Evolutionary conservation across 1,140 invertebrate species (phyloP).

Genomic region (Vollenhovia emeryi): DNA sequence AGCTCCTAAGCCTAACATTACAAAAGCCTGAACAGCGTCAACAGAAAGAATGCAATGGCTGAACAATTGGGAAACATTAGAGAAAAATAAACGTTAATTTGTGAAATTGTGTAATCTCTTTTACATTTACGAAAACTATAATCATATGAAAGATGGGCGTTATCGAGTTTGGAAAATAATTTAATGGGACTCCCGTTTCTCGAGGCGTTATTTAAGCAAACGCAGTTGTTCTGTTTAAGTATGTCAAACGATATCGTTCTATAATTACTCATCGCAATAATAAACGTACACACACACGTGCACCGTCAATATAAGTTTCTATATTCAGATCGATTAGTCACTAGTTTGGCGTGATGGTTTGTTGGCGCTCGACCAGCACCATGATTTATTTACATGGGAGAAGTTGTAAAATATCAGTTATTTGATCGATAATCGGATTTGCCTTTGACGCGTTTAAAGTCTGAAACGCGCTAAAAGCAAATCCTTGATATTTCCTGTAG

Average conservation of each 20-base stretch:
- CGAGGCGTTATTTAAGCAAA: not conserved
- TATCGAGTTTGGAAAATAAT: not conserved
- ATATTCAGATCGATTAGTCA: conserved; percentile 58
- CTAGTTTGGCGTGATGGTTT: conserved; percentile 10
- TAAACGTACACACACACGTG: conserved; percentile 59
- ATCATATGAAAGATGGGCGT: not conserved
- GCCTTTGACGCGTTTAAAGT: not conserved
- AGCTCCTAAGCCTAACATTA: not conserved
- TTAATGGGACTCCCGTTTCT: not conserved
- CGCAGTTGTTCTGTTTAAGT: not conserved
- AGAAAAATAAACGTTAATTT: not conserved
- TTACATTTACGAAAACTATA: not conserved
- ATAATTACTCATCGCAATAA: conserved; percentile 65
- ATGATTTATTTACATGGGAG: conserved; percentile 35
- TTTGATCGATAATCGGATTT: not conserved
- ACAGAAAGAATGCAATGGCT: not conserved
- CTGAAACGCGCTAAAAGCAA: not conserved
- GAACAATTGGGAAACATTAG: not conserved
- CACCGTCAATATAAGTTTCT: conserved; percentile 3
- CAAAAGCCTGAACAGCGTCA: not conserved
- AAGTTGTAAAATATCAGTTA: conserved; percentile 9
- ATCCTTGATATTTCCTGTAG: not conserved
- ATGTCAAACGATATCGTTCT: conserved; percentile 58
- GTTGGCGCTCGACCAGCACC: conserved; percentile 31
- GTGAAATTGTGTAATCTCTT: not conserved